Conservation (phyloP, 1,140 invertebrate genomes). For the Cotesia chilonis region DNA sequence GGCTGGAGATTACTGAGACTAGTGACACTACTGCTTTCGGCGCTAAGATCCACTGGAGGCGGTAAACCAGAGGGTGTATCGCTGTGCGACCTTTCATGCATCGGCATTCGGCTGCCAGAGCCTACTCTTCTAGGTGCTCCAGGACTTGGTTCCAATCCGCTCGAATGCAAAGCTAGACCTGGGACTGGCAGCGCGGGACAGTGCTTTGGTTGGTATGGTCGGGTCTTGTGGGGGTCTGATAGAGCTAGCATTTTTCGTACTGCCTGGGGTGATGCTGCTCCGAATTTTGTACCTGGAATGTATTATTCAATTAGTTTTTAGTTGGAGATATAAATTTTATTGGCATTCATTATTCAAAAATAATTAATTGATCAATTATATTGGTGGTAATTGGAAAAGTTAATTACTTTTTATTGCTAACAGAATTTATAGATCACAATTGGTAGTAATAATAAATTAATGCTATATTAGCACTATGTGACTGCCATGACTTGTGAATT, state of each 20-base stretch:
- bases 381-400: too few relatives aligned
- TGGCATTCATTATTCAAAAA: neutral
- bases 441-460: too few relatives aligned
- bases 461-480: too few relatives aligned
- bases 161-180: slow-evolving; percentile 61
- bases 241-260: slow-evolving; percentile 91
- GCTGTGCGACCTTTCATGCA: slow-evolving; percentile 90
- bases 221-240: slow-evolving; percentile 85
- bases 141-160: slow-evolving; percentile 70
- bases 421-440: too few relatives aligned
- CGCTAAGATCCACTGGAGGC: slow-evolving; percentile 88
- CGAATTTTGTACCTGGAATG: slow-evolving; percentile 73
- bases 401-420: too few relatives aligned
- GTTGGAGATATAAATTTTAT: slow-evolving; percentile 9
- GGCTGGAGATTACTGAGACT: slow-evolving; percentile 87
- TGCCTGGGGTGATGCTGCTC: slow-evolving; percentile 94
- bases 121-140: slow-evolving; percentile 75
- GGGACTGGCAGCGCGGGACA: slow-evolving; percentile 66
- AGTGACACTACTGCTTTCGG: slow-evolving; percentile 94
- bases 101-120: slow-evolving; percentile 68
- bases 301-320: neutral
- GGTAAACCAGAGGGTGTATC: slow-evolving; percentile 82
- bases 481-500: too few relatives aligned
- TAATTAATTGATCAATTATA: too few relatives aligned
- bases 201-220: slow-evolving; percentile 83